Percentiles rank a stretch among this genome's conserved stretches.
phyloP scores from a whole-genome alignment of 1,140 invertebrate genomes.

The Rhizoglyphus robini region DNA sequence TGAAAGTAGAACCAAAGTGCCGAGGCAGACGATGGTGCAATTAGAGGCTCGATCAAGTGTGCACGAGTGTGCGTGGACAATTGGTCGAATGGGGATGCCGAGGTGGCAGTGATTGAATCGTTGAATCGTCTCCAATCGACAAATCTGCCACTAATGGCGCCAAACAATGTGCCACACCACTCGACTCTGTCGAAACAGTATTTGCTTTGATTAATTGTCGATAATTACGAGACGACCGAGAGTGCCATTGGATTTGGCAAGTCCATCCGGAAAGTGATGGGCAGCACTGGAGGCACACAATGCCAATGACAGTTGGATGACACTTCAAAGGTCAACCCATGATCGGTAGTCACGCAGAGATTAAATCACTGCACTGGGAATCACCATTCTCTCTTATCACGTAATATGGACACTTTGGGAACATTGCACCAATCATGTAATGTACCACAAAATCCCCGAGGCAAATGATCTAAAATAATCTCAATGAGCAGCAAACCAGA shows the following conservation, averaged over 20 bases:
- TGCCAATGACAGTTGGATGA: not conserved
- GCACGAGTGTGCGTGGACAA: too few relatives aligned
- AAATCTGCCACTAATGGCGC: too few relatives aligned
- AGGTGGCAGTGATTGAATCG: too few relatives aligned
- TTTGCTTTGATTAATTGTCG: not conserved
- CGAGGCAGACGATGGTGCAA: too few relatives aligned
- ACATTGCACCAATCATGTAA: too few relatives aligned
- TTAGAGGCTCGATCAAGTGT: too few relatives aligned
- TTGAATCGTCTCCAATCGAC: too few relatives aligned
- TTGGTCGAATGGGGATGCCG: too few relatives aligned
- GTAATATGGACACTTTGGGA: not conserved
- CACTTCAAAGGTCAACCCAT: not conserved
- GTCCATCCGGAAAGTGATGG: not conserved
- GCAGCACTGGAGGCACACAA: not conserved
- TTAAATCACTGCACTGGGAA: not conserved
- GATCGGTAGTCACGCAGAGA: not conserved
- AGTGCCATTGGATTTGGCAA: not conserved
- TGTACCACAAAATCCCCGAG: not conserved
- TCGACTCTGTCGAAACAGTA: not conserved
- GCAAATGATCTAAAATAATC: not conserved
- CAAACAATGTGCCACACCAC: too few relatives aligned
- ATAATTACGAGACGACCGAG: too few relatives aligned
- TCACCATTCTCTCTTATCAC: not conserved
- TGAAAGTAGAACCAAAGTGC: too few relatives aligned
- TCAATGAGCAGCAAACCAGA: not conserved